Base-by-base conservation (phyloP, 1,140 invertebrate species). In the Ditylenchus dipsaci region DNA sequence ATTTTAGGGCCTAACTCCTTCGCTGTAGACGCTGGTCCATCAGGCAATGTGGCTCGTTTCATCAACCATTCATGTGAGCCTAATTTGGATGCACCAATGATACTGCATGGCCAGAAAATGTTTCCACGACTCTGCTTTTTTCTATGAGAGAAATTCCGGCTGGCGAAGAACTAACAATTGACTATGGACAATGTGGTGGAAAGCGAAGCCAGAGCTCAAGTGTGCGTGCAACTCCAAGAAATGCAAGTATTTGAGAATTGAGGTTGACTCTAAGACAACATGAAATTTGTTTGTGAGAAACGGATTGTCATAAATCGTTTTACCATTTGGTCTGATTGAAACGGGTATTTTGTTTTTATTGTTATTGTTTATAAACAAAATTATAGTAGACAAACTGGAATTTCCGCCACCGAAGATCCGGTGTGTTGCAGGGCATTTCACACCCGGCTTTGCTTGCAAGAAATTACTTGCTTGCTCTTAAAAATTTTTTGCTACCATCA, bases 11-110 rank as follows among this genome's bases (percentile, higher is more conserved):
- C 38, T 8, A 42, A 45, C 11, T 42, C 33, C 0, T 58, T 38
- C 19, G 68, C 26, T 77, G 87, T 95, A 47, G 92, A 95, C 86
- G 91, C 92, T 0, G 87, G 86, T 38, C 78, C 83, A 57, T 88
- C 90, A 80, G 92, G 91, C 7, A 95, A 94, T 82, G 89, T 95
- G 76, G 91, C 91, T 0, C 86, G 92, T 26, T 95, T 92, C 80
- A 86, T 92, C 19, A 96, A 95, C 84, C 93, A 96, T 81, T 92
- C 90, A 58, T 96, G 93, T 84, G 84, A 89, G 21, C 90, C 92
- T 9, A 95, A 93, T 81, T 87, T 90, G 79, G 78, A 86, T 30
- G 87, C 94, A 70, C 78, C 91, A 26, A 89, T 90, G 15, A 88
- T 93, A 0, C 86, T 91, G 76, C 85, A 90, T 26, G 87, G 91